phyloP scores from a whole-genome alignment of 1,140 invertebrate genomes.

The Drosophila dunni region DNA sequence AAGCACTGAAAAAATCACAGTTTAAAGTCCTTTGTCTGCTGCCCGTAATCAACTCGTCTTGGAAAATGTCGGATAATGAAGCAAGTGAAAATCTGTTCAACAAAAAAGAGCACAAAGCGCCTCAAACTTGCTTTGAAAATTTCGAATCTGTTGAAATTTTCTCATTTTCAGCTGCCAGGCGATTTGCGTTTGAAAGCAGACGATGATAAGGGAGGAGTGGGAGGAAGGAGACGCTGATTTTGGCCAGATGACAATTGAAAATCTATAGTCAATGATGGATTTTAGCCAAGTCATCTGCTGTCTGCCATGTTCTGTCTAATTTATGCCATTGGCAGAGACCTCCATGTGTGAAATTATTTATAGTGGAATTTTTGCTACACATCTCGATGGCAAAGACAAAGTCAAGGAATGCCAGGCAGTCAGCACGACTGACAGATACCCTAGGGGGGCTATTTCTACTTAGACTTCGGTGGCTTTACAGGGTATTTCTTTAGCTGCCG shows the following conservation, averaged over 20 bases:
- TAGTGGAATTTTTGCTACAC: conserved; percentile 67
- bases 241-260: conserved; percentile 1
- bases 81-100: not conserved
- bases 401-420: not conserved
- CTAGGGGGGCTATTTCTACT: not conserved
- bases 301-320: conserved; percentile 61
- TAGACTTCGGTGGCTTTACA: not conserved
- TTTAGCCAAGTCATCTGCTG: conserved; percentile 36
- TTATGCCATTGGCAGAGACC: conserved; percentile 50
- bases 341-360: conserved; percentile 70
- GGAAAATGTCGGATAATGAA: not conserved
- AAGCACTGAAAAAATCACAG: too few relatives aligned
- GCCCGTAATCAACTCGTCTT: not conserved
- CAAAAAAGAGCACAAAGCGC: not conserved
- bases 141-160: not conserved
- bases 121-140: not conserved
- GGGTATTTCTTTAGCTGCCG: conserved; percentile 8
- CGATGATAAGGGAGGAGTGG: not conserved
- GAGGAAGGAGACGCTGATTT: too few relatives aligned
- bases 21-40: not conserved
- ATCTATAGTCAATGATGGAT: conserved; percentile 9
- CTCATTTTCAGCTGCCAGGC: not conserved
- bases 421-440: not conserved
- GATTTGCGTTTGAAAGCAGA: not conserved
- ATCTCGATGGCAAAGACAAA: conserved; percentile 19